Evolutionary conservation across 2,888 invertebrate species (phyloP).

Genomic region (Blomia tropicalis): DNA sequence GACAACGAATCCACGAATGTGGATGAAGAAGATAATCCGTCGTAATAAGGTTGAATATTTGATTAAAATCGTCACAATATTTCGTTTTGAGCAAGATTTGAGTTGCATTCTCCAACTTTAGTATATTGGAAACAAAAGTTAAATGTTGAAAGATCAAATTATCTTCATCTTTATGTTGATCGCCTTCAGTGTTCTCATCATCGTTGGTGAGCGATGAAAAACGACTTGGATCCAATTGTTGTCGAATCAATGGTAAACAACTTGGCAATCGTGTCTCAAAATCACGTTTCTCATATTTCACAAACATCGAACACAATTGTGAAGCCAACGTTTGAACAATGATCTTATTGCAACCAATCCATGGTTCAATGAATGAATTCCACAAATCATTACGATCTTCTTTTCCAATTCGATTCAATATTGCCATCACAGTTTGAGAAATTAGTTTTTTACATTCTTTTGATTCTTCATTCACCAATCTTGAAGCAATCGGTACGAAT

Average conservation of each 20-base stretch:
- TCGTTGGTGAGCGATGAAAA: background rate
- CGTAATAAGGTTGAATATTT: slow-evolving; percentile 29
- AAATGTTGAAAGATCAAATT: slow-evolving; percentile 23
- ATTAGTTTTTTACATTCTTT: slow-evolving; percentile 55
- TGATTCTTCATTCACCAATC: slow-evolving; percentile 65
- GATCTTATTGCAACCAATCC: slow-evolving; percentile 10
- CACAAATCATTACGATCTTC: slow-evolving; percentile 19
- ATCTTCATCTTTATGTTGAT: slow-evolving; percentile 6
- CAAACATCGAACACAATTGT: slow-evolving; percentile 16
- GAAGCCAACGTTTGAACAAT: slow-evolving; percentile 17
- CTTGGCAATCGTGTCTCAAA: slow-evolving; percentile 50
- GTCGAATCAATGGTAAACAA: slow-evolving; percentile 38
- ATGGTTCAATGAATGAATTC: slow-evolving; percentile 23
- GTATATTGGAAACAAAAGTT: slow-evolving; percentile 21
- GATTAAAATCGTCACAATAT: slow-evolving; percentile 5
- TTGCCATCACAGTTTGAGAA: slow-evolving; percentile 52
- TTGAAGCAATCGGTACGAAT: slow-evolving; percentile 55
- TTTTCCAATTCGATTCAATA: slow-evolving; percentile 41
- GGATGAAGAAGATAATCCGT: slow-evolving; percentile 50
- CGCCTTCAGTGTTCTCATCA: background rate
- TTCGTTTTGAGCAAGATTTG: slow-evolving; percentile 12
- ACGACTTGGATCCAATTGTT: slow-evolving; percentile 24
- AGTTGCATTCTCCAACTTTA: slow-evolving; percentile 32
- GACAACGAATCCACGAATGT: slow-evolving; percentile 69
- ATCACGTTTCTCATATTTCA: slow-evolving; percentile 48